Base-by-base conservation (phyloP, 2,113 vertebrate species). In the Anarhynchus alexandrinus region DNA sequence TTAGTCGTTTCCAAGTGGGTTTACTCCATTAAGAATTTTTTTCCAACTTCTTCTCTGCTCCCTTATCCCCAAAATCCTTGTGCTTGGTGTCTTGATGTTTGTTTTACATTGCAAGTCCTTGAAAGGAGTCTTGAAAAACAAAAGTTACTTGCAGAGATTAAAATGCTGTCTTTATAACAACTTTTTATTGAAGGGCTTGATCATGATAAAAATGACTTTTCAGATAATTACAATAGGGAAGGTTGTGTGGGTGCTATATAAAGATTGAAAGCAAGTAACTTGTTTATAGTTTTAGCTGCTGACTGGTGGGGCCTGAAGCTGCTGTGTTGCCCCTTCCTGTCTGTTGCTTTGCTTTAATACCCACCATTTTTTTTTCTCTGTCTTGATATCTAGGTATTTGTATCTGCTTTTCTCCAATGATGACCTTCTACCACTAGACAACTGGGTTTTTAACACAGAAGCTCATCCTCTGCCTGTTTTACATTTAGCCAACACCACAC, bases 381-480 rank as follows among this genome's bases (percentile, higher is more conserved):
- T 89, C 42, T 88, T 96, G 69, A 12, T 87, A 80, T 89, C 40
- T 96, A 99, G 99, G 97, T 99, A 99, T 95, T 98, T 99, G 95
- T 99, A 99, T 97, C 98, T 99, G 97, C 98, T 99, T 71, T 99
- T 99, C 98, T 99, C 99, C 96, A 98, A 98, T 18, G 99, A 99
- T 66, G 99, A 99, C 96, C 99, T 99, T 96, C 98, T 99, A 97
- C 99, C 99, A 40, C 97, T 99, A 97, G 99, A 99, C 97, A 99
- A 98, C 96, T 99, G 99, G 99, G 99, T 99, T 88, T 99, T 99
- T 97, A 99, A 99, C 96, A 99, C 99, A 29, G 99, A 99, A 98
- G 99, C 99, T 84, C 99, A 99, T 94, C 99, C 99, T 30, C 98
- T 99, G 83, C 99, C 99, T 14, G 99, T 99, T 96, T 98, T 99